Conservation (phyloP, 2,888 invertebrate genomes). For the Podabrus alpinus region DNA sequence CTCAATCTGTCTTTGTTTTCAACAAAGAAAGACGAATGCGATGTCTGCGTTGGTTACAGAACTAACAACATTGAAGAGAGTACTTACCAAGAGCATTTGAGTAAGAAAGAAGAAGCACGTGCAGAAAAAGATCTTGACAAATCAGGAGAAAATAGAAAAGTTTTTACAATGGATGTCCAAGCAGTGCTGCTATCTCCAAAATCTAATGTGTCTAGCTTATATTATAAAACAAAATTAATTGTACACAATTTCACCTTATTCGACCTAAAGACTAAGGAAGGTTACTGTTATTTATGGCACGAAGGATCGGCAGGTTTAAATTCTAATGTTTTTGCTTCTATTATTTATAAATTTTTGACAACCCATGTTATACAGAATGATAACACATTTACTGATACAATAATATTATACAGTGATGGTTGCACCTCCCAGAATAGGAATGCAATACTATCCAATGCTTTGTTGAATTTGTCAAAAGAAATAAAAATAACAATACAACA, state of each 20-base stretch:
- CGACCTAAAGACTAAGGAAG: not conserved
- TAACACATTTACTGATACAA: not conserved
- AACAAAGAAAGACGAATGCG: no score
- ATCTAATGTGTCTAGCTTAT: not conserved
- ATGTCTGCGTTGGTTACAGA: no score
- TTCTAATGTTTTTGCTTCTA: not conserved
- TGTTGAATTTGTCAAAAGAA: constrained; percentile 32
- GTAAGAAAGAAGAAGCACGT: no score
- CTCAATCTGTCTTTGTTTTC: no score
- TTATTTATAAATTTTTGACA: not conserved
- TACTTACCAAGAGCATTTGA: no score
- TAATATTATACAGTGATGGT: constrained; percentile 42
- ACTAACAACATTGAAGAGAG: no score
- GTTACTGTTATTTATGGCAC: not conserved
- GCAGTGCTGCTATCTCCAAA: no score
- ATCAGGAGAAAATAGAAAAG: no score
- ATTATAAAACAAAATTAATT: no score
- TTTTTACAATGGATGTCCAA: no score
- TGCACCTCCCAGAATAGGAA: constrained; percentile 42
- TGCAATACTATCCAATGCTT: constrained; percentile 35
- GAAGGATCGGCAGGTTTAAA: not conserved
- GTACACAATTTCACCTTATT: not conserved
- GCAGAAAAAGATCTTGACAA: no score
- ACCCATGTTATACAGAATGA: not conserved
- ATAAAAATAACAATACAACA: constrained; percentile 34